Conservation (phyloP, 2,113 vertebrate species). For the Thryonomys swinderianus region DNA sequence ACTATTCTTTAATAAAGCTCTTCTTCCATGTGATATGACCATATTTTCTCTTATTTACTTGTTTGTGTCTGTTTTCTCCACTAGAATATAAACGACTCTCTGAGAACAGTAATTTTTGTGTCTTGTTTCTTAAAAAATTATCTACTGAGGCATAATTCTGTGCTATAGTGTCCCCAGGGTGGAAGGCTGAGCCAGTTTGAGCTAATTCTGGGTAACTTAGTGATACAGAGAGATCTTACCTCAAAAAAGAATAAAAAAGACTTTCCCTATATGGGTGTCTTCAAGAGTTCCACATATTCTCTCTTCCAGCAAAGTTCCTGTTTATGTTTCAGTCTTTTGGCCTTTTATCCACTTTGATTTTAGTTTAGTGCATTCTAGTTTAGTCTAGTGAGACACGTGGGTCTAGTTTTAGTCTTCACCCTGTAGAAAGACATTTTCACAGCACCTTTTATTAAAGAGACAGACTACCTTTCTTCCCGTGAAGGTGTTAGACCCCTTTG, state of each 20-base stretch:
- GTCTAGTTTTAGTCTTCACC: no score
- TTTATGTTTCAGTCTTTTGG: no score
- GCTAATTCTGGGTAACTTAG: neutral
- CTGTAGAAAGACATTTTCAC: no score
- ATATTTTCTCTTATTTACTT: neutral
- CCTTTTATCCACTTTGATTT: no score
- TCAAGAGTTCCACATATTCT: no score
- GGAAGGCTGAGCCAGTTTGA: neutral
- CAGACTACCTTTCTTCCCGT: no score
- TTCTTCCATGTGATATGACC: neutral
- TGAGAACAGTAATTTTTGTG: neutral
- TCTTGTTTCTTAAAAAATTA: neutral
- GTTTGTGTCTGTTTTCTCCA: neutral
- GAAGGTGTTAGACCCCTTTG: no score
- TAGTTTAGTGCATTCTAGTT: no score
- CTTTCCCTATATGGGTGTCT: no score
- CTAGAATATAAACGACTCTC: neutral
- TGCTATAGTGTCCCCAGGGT: neutral
- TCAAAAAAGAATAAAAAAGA: neutral
- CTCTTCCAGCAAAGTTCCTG: no score
- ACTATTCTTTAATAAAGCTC: neutral
- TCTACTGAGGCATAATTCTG: neutral
- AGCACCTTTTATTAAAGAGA: no score
- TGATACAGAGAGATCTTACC: neutral
- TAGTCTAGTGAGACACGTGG: no score